Evolutionary conservation across 1,140 invertebrate species (phyloP), one percentile per base, ranked within the genome.

Genomic region (Zaprionus inermis): DNA sequence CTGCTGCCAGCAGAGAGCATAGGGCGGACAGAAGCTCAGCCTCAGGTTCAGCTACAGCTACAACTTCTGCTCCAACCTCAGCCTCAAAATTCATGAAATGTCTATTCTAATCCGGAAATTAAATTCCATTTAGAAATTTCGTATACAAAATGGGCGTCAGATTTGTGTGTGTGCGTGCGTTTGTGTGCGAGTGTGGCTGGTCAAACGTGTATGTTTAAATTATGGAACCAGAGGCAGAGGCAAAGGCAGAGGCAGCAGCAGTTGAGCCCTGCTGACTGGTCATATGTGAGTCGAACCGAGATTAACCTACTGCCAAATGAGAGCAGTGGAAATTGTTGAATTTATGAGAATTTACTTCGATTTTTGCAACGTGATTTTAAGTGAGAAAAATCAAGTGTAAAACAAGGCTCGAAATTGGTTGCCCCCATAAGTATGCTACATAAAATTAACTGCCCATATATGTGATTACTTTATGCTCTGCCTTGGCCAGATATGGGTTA

Each of bases 71-170:
- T 64, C 34, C 71, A 63, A 78, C 58, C 52, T 38, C 44, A 38
- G 22, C 49, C 68, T 41, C 71, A 63, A 78, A 77, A 80, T 88
- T 65, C 80, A 88, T 81, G 84, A 89, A 76, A 88, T 88, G 84
- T 88, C 84, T 83, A 78, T 89, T 89, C 78, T 89, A 89, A 89
- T 89, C 84, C 84, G 84, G 84, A 89, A 89, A 89, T 89, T 89
- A 89, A 89, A 89, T 89, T 89, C 84, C 84, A 89, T 89, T 89
- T 89, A 89, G 68, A 89, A 89, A 83, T 78, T 88, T 78, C 68
- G 77, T 71, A 85, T 78, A 85, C 81, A 85, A 85, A 81, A 85
- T 78, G 74, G 57, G 30, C 59, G 52, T 84, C 66, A 52, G 72
- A 68, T 69, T 49, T 57, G 60, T 60, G 11, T 36, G 14, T 30